A percentile compares a stretch with the other conserved stretches of the same genome.
These are phyloP conservation scores for Pogonomyrmex californicus DNA, from an alignment of 1,140 invertebrate genomes.

Conservation along the genomic window DNA sequence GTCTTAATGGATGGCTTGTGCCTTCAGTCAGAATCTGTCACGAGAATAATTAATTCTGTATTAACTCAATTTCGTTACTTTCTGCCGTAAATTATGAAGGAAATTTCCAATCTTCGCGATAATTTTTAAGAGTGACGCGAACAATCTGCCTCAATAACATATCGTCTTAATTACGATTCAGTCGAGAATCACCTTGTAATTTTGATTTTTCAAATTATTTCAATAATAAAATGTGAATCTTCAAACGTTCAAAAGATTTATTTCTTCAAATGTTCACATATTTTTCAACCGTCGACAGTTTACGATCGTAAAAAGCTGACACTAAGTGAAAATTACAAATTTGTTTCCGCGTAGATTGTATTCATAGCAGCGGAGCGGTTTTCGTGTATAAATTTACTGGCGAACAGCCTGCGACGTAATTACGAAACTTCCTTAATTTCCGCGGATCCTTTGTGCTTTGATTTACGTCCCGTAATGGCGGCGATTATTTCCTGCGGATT, in stretches of 20 bases:
- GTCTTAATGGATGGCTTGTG: constrained; percentile 36
- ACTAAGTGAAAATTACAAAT: constrained; percentile 24
- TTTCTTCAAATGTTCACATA: neutral
- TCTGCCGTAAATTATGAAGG: neutral
- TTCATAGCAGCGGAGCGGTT: constrained; percentile 30
- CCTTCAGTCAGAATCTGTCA: constrained; percentile 13
- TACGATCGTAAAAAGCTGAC: neutral
- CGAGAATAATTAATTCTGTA: constrained; percentile 21
- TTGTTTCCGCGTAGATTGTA: constrained; percentile 18
- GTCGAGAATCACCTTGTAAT: neutral
- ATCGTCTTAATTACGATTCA: neutral
- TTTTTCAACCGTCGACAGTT: neutral
- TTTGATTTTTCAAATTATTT: constrained; percentile 13
- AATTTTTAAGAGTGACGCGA: neutral
- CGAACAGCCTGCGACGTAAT: constrained; percentile 50
- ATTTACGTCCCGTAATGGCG: constrained; percentile 60
- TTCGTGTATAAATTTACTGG: constrained; percentile 48
- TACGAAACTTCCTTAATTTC: constrained; percentile 65
- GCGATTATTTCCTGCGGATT: constrained; percentile 60
- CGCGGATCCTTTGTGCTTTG: constrained; percentile 56
- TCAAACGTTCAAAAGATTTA: neutral
- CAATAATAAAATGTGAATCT: neutral
- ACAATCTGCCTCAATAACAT: neutral
- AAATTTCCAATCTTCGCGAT: constrained; percentile 16
- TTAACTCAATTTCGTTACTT: constrained; percentile 35